Conservation (phyloP, 2,888 invertebrate species). For the Catocala fraxini region DNA sequence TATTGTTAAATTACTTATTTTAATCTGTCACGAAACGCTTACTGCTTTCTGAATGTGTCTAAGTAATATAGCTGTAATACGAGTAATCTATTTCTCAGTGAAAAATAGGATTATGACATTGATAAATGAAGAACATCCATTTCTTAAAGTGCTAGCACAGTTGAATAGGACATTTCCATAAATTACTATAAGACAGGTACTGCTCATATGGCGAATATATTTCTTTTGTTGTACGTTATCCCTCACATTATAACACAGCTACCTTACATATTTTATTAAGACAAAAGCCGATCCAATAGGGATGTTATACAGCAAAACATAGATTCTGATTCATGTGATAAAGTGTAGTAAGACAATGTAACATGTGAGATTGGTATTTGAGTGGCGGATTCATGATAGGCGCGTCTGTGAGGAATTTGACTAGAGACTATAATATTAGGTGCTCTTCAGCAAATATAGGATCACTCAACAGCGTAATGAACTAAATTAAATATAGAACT, state of each 20-base stretch:
- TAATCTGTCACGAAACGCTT: constrained; percentile 14
- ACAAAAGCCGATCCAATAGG: no score
- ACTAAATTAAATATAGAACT: no score
- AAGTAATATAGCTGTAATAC: constrained; percentile 43
- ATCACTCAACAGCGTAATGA: no score
- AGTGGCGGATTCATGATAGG: no score
- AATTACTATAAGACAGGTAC: constrained; percentile 53
- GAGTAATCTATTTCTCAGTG: constrained; percentile 53
- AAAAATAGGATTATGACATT: constrained; percentile 66
- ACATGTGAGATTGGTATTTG: no score
- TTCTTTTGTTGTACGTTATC: neutral
- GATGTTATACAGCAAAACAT: no score
- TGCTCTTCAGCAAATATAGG: no score
- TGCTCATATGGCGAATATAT: constrained; percentile 11
- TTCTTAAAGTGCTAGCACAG: constrained; percentile 70
- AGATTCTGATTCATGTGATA: no score
- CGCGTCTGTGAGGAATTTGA: no score
- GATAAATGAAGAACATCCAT: constrained; percentile 75
- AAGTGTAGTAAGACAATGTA: no score
- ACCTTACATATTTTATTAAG: neutral
- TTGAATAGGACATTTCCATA: constrained; percentile 65
- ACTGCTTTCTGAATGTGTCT: constrained; percentile 10
- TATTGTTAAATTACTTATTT: constrained; percentile 23
- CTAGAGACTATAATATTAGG: no score
- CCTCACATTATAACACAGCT: neutral